Base-by-base conservation (phyloP, 2,113 vertebrate genomes). In the Hystrix cristata region DNA sequence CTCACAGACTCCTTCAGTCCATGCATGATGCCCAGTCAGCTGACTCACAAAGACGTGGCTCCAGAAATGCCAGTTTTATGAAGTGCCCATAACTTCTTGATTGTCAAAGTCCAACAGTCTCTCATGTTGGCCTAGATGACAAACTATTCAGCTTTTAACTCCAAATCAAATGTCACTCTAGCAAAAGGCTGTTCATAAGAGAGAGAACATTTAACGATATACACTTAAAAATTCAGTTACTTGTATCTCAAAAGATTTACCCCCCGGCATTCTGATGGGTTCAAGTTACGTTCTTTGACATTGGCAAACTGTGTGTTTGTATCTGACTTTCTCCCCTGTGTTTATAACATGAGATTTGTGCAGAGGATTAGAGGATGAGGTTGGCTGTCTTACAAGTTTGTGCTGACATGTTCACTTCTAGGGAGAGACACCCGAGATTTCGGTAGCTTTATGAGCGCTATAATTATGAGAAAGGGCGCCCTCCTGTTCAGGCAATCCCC, bases 21-120 rank as follows among this genome's bases (percentile, higher is more conserved):
- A 62, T 60, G 64, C 4, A 18, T 1, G 21, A 9, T 60, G 23
- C 8, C 13, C 18, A 69, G 43, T 91, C 76, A 55, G 53, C 9
- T 38, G 13, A 67, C 27, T 3, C n/a, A 82, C 59, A 69, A 83
- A 78, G 46, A 31, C 2, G 2, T 72, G 78, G 19, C 16, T 21
- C 51, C 38, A 87, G 48, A 91, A 91, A 69, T 78, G 16, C 65
- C 34, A 11, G 29, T 76, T 93, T 86, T 69, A 87, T 94, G 43
- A 87, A 81, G 23, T 38, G 7, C 48, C n/a, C 19, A 7, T 67
- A 27, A 76, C 38, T 59, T 71, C 71, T 46, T 19, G 43, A 51
- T 72, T 57, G 31, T 80, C 21, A 19, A 38, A 71, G 82, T 84
- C 29, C 31, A 21, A 51, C 13, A 12, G 23, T 89, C 23, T 27